Percentiles rank a stretch among this genome's conserved stretches.
phyloP scores from a whole-genome alignment of 2,797 vertebrate genomes.

The Sciurus carolinensis region DNA sequence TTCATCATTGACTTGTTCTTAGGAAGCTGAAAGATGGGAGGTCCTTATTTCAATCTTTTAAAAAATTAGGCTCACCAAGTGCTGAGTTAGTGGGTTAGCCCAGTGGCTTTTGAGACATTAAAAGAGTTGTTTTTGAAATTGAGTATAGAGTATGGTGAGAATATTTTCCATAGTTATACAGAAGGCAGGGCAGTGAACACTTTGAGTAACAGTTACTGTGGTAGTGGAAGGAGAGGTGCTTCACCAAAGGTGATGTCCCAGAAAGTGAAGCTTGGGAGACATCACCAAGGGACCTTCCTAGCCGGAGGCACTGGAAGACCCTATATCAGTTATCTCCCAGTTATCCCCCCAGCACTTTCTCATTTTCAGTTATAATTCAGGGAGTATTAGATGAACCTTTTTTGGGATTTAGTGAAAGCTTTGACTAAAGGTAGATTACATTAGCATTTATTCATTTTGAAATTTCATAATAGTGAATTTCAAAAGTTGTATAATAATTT shows the following conservation, averaged over 20 bases:
- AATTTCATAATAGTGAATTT: slow-evolving; percentile 32
- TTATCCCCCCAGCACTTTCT: neutral
- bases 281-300: neutral
- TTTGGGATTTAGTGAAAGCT: slow-evolving; percentile 6
- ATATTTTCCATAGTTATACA: neutral
- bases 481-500: neutral
- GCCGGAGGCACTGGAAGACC: neutral
- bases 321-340: neutral
- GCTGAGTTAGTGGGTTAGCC: neutral
- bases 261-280: neutral
- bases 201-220: neutral
- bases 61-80: neutral
- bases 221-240: neutral
- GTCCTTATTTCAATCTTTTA: neutral
- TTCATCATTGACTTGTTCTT: neutral
- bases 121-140: slow-evolving; percentile 28
- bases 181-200: neutral
- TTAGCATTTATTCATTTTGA: neutral
- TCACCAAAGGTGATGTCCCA: neutral
- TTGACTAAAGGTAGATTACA: slow-evolving; percentile 32
- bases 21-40: neutral
- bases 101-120: neutral
- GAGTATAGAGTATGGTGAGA: neutral
- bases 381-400: neutral
- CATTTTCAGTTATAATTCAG: neutral